Percentiles rank a stretch among this genome's conserved stretches.
Conservation (phyloP, 2,797 vertebrate genomes). For the Centroberyx gerrardi region DNA sequence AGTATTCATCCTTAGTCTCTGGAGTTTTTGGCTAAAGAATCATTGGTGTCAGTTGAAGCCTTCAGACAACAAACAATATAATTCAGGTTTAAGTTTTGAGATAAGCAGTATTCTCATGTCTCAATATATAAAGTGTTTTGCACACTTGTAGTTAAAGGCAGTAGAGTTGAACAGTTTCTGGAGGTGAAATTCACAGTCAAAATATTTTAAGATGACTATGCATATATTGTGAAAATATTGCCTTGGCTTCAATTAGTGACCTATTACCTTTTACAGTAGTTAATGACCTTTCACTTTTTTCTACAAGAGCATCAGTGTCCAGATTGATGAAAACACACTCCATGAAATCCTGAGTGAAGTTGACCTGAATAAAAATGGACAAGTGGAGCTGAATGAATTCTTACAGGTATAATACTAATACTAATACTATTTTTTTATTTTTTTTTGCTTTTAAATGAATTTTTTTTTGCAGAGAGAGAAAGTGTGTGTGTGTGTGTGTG, state of each 20-base stretch:
- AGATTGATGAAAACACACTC: conserved; percentile 89
- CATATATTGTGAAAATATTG: background rate
- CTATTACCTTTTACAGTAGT: background rate
- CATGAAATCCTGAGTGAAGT: conserved; percentile 95
- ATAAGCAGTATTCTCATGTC: conserved; percentile 21
- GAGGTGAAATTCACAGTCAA: background rate
- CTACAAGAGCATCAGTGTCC: conserved; percentile 79
- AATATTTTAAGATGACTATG: background rate
- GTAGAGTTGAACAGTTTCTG: background rate
- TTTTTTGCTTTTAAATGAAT: background rate
- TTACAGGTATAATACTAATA: conserved; percentile 95
- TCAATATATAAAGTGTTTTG: background rate
- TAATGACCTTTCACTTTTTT: background rate
- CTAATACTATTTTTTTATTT: conserved; percentile 56
- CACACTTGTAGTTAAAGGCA: background rate
- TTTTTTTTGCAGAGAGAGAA: background rate
- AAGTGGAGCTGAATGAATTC: conserved; percentile 97
- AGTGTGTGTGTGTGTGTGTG: conserved; percentile 3
- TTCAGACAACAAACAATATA: background rate
- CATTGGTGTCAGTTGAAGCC: background rate
- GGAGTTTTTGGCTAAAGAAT: background rate
- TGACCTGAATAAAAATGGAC: conserved; percentile 98
- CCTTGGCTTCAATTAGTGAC: background rate
- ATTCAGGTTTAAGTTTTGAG: background rate
- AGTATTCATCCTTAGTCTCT: background rate